Evolutionary conservation across 2,113 vertebrate species (phyloP), one percentile per base, ranked within the genome.

Genomic region (Puntigrus tetrazona): DNA sequence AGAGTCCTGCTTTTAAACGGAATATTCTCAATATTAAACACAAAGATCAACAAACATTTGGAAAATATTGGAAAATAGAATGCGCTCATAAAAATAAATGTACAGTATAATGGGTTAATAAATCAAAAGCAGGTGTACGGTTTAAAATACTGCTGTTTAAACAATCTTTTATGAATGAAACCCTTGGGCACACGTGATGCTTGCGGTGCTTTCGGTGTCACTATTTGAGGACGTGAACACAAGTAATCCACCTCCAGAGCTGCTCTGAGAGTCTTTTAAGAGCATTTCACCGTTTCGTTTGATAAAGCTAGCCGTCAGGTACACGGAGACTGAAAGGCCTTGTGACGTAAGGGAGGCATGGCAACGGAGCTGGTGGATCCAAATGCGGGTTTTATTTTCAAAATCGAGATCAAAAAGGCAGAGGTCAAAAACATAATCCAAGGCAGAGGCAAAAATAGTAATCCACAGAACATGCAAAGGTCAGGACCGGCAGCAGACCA

Each of bases 1-100:
- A 80, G 18, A 80, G 41, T 80, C 38, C 78, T 63, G 34, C 41
- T n/a, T n/a, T n/a, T n/a, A n/a, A n/a, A n/a, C n/a, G n/a, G n/a
- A n/a, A n/a, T n/a, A n/a, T n/a, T n/a, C 47, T 52, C 29, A 7
- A 25, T 50, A 47, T 47, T 75, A 7, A 20, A 27, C 25, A 14
- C 22, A 74, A 45, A 43, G 18, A 7, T 45, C 14, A 65, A 65
- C 29, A 18, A 27, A 27, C 27, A 27, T 61, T 27, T 61, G 27
- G n/a, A n/a, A n/a, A n/a, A n/a, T n/a, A n/a, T n/a, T 11, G 10
- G 25, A 27, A 61, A 27, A 13, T 11, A 11, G 50, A 20, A 50
- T 50, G 20, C 52, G 8, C 18, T 55, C 52, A 55, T 55, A 9
- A n/a, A 22, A 22, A 55, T n/a, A 22, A 3, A n/a, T 55, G 8